Evolutionary conservation across 2,113 vertebrate species (phyloP).

Genomic region (Cyanocitta stelleri): DNA sequence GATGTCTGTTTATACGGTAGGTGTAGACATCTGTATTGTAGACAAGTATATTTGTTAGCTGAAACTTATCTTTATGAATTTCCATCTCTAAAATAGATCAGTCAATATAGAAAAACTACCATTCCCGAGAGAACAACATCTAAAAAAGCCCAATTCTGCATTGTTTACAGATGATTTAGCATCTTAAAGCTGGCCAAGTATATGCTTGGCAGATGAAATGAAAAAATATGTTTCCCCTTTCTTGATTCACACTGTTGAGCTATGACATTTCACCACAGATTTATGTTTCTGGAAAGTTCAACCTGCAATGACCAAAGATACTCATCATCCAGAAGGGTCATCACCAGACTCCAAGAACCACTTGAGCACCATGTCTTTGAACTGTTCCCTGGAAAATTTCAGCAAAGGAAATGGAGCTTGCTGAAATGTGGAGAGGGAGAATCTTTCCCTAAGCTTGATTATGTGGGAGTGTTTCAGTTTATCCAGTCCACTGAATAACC

Average conservation of each 20-base stretch:
- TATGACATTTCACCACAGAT: background rate
- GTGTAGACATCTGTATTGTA: background rate
- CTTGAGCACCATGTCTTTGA: background rate
- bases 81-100: background rate
- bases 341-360: background rate
- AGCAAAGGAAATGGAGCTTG: background rate
- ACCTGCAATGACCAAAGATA: background rate
- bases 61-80: background rate
- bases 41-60: background rate
- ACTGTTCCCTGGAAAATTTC: background rate
- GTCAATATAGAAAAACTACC: background rate
- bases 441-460: background rate
- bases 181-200: background rate
- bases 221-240: background rate
- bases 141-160: background rate
- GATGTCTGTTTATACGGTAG: background rate
- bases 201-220: background rate
- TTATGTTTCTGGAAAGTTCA: background rate
- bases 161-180: background rate
- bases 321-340: background rate
- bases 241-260: background rate
- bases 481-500: conserved; percentile 1
- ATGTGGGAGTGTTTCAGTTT: background rate
- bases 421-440: background rate
- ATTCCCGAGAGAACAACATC: background rate